A percentile compares a stretch with the other conserved stretches of the same genome.
Evolutionary conservation across 35 echinoderm and acorn worm species (phyloP).

Genomic region (Lytechinus pictus): DNA sequence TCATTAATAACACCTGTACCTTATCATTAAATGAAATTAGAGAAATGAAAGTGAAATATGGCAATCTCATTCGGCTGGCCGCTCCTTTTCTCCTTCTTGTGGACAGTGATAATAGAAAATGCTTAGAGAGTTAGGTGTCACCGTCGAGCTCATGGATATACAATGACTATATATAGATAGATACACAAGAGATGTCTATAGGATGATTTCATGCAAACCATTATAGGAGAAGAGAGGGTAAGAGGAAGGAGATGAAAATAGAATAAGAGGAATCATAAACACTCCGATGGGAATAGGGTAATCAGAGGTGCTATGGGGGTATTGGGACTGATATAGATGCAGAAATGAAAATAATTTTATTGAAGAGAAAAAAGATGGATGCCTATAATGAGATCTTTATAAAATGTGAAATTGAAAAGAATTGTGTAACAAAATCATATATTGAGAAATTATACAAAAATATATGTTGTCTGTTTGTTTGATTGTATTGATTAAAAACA

Average conservation of each 20-base stretch:
- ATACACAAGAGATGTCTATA: neutral
- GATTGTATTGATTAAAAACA: too few species aligned
- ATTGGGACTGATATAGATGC: neutral
- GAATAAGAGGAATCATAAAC: neutral
- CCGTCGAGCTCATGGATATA: neutral
- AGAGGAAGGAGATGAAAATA: neutral
- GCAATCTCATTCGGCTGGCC: neutral
- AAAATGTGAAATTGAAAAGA: too few species aligned
- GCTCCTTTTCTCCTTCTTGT: neutral
- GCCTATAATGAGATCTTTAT: too few species aligned
- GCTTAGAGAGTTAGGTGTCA: neutral
- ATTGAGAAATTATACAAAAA: too few species aligned
- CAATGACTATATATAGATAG: neutral
- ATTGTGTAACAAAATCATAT: too few species aligned
- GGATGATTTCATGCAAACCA: neutral
- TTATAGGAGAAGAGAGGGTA: neutral
- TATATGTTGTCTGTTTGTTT: too few species aligned
- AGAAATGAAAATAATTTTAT: neutral
- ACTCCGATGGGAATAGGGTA: neutral
- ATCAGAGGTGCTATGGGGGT: neutral
- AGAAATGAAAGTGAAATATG: conserved; percentile 13
- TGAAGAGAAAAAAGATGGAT: neutral
- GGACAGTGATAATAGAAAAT: conserved; percentile 2
- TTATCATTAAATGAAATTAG: neutral
- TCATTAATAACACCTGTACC: neutral